Evolutionary conservation across 2,888 invertebrate species (phyloP), one percentile per base, ranked within the genome.

Genomic region (Ormyrus rosae): DNA sequence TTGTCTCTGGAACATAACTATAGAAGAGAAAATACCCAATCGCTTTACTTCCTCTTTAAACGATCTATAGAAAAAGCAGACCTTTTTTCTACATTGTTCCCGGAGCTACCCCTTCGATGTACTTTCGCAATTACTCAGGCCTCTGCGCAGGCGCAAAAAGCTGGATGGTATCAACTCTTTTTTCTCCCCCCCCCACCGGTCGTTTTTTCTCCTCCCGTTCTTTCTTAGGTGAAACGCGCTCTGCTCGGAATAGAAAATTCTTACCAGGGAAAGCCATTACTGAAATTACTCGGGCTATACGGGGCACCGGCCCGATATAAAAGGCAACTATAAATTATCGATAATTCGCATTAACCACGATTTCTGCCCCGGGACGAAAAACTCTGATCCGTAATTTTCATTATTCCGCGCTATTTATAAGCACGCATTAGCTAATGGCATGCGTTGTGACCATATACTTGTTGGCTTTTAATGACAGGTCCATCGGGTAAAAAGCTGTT

Each of bases 211-310:
- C 48, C 19, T 51, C 60, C 60, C 51, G 63, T 72, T 76, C 68
- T 67, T 72, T 69, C 73, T 71, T 80, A 75, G 73, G 73, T 71
- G 76, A 77, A 71, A 81, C 60, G 80, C 53, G 51, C 34, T 56
- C 74, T 46, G 74, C 71, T 58, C 58, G 80, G 60, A 81, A 79
- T 79, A 81, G 82, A 76, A 83, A 83, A 83, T 79, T 83, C 81
- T 73, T 83, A 83, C 79, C 79, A 70, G 70, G 76, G 73, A 81
- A 83, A 83, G 69, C 82, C 79, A 81, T 83, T 81, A 83, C 82
- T 78, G 81, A 81, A 83, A 83, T 83, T 83, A 73, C 82, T 78
- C 81, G 48, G 11, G 58, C 50, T 80, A 51, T 65, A 67, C 67
- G 63, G 11, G 19, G 58, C 61, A 61, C 34, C 34, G 53, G 73